Evolutionary conservation across 2,888 invertebrate species (phyloP), one percentile per base, ranked within the genome.

Genomic region (Eilema caniola): DNA sequence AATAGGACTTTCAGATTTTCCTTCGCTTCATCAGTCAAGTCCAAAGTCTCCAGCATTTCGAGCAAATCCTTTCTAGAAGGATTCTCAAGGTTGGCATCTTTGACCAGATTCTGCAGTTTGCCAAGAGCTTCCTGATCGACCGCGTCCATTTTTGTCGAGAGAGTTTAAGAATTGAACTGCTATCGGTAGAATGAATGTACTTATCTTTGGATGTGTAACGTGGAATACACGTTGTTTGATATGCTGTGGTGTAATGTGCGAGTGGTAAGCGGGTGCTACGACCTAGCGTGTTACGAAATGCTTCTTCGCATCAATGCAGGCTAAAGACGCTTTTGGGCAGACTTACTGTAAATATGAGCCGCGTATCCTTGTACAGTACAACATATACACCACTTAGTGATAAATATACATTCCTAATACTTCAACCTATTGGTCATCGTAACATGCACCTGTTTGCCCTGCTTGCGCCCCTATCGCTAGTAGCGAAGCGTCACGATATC

Each of bases 1-100:
- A 97, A 83, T 85, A 96, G 93, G 1, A 92, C 92, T 69, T 92
- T 95, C 25, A 97, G 81, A 67, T 92, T 95, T n/a, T 96, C 96
- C 76, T 96, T 96, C 67, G 97, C 96, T 28, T 96, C 96, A 8
- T 97, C 97, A 66, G 95, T 91, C 3, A 97, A 84, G 3, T 96
- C 96, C 81, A 96, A 93, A 0, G 93, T 87, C 25, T 97, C 96
- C 28, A 97, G 88, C 87, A 96, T 89, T 61, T 96, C 95, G 73
- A 97, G 83, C 0, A 97, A 84, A 59, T 96, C 95, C 31, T 96
- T 96, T 1, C 95, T 85, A 0, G 96, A 94, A 0, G 97, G 76
- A 31, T 88, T 76, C 0, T 81, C 79, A 71, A 82, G 80, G 16
- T 96, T 90, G 70, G 93, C 88, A n/a, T 88, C 87, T 16, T 92